Conservation (phyloP, 1,140 invertebrate genomes). For the Drosophila truncata region DNA sequence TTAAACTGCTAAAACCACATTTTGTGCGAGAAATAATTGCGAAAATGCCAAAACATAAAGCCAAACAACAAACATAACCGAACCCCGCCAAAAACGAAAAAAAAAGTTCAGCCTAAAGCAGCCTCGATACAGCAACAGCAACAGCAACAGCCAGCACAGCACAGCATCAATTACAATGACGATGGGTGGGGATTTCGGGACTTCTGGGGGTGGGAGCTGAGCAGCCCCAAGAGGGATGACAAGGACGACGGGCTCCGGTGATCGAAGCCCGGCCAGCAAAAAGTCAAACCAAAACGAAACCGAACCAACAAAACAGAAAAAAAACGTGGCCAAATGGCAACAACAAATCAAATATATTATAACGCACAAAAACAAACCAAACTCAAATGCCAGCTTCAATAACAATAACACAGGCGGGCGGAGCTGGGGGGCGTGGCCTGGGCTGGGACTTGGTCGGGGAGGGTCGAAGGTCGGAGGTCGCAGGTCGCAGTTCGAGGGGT, state of each 20-base stretch:
- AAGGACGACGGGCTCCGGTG: constrained; percentile 48
- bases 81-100: constrained; percentile 20
- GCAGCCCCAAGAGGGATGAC: constrained; percentile 44
- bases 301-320: constrained; percentile 19
- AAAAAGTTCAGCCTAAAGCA: constrained; percentile 39
- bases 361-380: constrained; percentile 79
- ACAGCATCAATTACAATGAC: constrained; percentile 50
- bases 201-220: neutral
- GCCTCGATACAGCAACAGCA: constrained; percentile 41
- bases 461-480: neutral
- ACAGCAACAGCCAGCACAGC: constrained; percentile 38
- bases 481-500: neutral
- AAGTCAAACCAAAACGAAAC: constrained; percentile 66
- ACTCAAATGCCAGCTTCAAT: constrained; percentile 79
- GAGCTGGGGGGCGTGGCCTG: constrained; percentile 8
- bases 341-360: constrained; percentile 83
- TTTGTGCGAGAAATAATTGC: constrained; percentile 84
- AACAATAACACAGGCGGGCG: constrained; percentile 67
- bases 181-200: neutral
- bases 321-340: constrained; percentile 65
- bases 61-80: constrained; percentile 75
- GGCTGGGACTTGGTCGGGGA: neutral
- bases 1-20: constrained; percentile 84
- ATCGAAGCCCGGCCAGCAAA: constrained; percentile 71
- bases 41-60: constrained; percentile 84